Percentiles rank a stretch among this genome's conserved stretches.
Evolutionary conservation across 2,888 invertebrate species (phyloP).

Genomic region (Chironomus tentans): DNA sequence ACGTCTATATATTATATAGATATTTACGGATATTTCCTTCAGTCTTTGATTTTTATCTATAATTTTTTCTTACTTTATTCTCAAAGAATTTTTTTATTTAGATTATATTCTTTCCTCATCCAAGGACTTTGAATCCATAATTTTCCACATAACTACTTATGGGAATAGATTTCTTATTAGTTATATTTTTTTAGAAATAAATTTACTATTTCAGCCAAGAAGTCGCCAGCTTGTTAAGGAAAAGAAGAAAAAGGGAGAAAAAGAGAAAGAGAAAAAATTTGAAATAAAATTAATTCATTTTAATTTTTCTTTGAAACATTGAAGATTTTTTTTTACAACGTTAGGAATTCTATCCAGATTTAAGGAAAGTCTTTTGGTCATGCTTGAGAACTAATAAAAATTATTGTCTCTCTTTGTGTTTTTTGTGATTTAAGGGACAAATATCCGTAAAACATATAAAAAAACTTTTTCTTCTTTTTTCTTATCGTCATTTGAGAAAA

Average conservation of each 20-base stretch:
- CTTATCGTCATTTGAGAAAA: too few relatives aligned
- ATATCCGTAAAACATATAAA: not conserved
- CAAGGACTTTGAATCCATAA: not conserved
- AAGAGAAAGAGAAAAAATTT: slow-evolving; percentile 12
- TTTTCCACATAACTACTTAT: not conserved
- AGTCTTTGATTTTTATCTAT: not conserved
- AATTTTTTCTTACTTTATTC: not conserved
- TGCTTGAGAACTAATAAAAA: too few relatives aligned
- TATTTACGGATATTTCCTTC: not conserved
- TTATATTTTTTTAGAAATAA: not conserved
- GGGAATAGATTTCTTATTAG: not conserved
- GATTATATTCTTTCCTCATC: not conserved
- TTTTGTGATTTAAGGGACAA: too few relatives aligned
- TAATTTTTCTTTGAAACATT: not conserved
- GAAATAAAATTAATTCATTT: not conserved
- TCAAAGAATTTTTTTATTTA: not conserved
- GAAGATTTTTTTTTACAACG: too few relatives aligned
- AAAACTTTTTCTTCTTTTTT: not conserved
- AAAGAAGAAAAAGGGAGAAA: not conserved
- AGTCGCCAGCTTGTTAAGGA: slow-evolving; percentile 7
- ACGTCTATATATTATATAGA: not conserved
- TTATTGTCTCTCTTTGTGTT: too few relatives aligned
- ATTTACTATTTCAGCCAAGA: slow-evolving; percentile 13
- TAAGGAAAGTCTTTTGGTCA: too few relatives aligned
- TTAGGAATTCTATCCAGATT: too few relatives aligned